Evolutionary conservation across 2,797 vertebrate species (phyloP).

Genomic region (Mormyrus hasselquistii): DNA sequence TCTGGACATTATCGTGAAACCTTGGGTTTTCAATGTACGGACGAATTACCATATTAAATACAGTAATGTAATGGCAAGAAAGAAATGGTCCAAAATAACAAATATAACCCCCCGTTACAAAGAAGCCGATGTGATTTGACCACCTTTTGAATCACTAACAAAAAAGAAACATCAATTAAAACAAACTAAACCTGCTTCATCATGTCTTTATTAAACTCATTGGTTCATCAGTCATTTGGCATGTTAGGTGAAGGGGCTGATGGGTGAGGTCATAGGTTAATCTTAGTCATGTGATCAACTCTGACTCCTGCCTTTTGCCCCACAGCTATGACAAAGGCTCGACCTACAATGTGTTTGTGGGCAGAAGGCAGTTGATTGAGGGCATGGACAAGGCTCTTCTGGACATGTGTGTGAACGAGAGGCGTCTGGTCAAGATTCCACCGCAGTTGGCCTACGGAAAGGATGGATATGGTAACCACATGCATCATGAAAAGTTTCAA

Average conservation of each 20-base stretch:
- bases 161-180: neutral
- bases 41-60: neutral
- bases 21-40: neutral
- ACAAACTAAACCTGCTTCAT: neutral
- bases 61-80: neutral
- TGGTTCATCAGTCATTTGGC: neutral
- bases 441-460: slow-evolving; percentile 83
- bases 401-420: slow-evolving; percentile 93
- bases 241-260: neutral
- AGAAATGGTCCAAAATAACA: neutral
- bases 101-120: neutral
- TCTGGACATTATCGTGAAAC: neutral
- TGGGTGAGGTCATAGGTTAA: neutral
- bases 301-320: neutral
- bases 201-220: neutral
- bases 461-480: slow-evolving; percentile 76
- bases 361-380: slow-evolving; percentile 83
- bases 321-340: slow-evolving; percentile 85
- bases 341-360: slow-evolving; percentile 89
- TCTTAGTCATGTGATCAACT: slow-evolving; percentile 3
- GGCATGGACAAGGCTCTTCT: slow-evolving; percentile 94
- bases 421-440: slow-evolving; percentile 83
- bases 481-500: neutral
- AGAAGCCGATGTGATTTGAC: neutral
- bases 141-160: neutral